Evolutionary conservation across 2,797 vertebrate species (phyloP), one percentile per base, ranked within the genome.

Genomic region (Nannoperca australis): DNA sequence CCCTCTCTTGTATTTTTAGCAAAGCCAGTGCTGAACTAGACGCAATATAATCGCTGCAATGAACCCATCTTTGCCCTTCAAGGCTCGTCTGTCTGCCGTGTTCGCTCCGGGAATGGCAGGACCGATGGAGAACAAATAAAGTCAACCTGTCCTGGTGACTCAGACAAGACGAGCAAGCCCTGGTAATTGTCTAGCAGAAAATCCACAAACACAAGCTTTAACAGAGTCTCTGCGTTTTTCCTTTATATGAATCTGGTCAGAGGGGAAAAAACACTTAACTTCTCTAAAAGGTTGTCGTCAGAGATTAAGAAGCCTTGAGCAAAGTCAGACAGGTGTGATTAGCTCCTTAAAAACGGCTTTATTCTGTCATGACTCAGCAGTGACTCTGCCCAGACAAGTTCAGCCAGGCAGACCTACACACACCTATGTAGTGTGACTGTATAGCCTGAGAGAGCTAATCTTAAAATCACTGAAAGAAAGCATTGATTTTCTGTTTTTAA

Each of bases 311-410:
- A 47, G 47, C 62, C 47, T 45, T 0, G 67, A 72, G 54, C 61
- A 64, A 8, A 63, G 11, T 8, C 24, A 47, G 67, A 69, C 49
- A 78, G 78, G 76, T 85, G 69, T 42, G 51, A 76, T 70, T 70
- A 38, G 12, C 53, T 76, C 8, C 54, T 36, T 22, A 13, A 67
- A 63, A 76, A 30, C 1, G 17, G 10, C 54, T 78, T 58, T 42
- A 65, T 54, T 78, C 68, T 66, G 34, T 79, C n/a, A 53, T 89
- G 90, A 92, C 63, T 91, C 74, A 86, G 76, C 3, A 0, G 20
- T 30, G 53, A 13, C 50, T 87, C 64, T 81, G 79, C 65, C 69
- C 76, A 38, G 78, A 80, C 87, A 83, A 82, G 87, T 51, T 73
- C 12, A 62, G 14, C 22, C 36, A 40, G 38, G 38, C 3, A 40